phyloP scores from a whole-genome alignment of 2,113 vertebrate genomes.

The Gavialis gangeticus region DNA sequence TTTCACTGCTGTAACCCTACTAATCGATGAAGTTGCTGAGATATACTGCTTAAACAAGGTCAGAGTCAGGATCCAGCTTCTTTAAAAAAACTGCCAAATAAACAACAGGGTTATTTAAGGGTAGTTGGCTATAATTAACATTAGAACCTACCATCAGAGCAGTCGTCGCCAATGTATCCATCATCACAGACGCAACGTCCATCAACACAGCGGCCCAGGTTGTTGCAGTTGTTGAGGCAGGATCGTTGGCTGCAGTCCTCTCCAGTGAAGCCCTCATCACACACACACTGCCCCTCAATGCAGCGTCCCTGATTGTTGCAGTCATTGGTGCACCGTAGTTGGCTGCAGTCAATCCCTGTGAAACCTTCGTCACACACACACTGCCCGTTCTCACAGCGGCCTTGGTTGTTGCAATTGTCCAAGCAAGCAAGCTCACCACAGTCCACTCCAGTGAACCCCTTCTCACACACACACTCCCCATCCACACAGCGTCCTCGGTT shows the following conservation, averaged over 20 bases:
- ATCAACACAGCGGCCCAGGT: slow-evolving; percentile 75
- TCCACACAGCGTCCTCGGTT: slow-evolving; percentile 85
- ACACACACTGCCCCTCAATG: slow-evolving; percentile 84
- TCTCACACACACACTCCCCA: slow-evolving; percentile 87
- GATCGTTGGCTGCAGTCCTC: slow-evolving; percentile 84
- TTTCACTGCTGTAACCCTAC: not conserved
- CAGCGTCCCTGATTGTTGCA: slow-evolving; percentile 87
- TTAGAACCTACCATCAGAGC: slow-evolving; percentile 76
- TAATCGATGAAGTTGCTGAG: not conserved
- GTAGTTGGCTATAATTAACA: fast-evolving
- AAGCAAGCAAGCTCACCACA: slow-evolving; percentile 88
- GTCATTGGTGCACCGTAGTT: slow-evolving; percentile 83
- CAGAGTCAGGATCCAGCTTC: not conserved
- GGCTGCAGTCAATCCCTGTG: slow-evolving; percentile 81
- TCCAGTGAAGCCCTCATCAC: slow-evolving; percentile 84
- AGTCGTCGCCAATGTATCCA: slow-evolving; percentile 89
- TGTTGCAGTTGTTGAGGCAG: slow-evolving; percentile 84
- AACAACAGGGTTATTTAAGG: not conserved
- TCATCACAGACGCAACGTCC: slow-evolving; percentile 87
- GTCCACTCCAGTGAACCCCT: slow-evolving; percentile 86
- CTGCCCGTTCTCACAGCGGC: slow-evolving; percentile 85
- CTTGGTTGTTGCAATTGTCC: slow-evolving; percentile 83
- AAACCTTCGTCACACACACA: slow-evolving; percentile 90
- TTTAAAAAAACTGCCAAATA: not conserved
- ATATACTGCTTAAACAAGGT: not conserved